A percentile compares a stretch with the other conserved stretches of the same genome.
Conservation (phyloP, 2,888 invertebrate species). For the Eilema griseolum region DNA sequence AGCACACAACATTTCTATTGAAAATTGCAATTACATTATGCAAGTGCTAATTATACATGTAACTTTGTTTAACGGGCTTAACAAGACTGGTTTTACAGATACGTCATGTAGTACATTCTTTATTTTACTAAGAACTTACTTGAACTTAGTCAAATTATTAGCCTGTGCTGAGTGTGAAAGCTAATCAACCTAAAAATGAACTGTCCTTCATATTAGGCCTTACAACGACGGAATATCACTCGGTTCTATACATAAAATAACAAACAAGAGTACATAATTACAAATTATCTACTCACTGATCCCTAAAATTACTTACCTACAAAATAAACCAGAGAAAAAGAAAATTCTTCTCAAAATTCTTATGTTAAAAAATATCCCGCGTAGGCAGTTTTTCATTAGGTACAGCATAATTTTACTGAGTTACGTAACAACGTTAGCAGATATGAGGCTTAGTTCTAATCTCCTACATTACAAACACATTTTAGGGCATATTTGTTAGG, state of each 20-base stretch:
- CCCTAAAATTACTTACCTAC: not conserved
- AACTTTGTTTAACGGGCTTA: no score
- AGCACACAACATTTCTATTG: no score
- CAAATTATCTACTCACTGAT: not conserved
- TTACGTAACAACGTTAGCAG: constrained; percentile 3
- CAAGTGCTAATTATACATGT: no score
- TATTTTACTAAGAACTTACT: no score
- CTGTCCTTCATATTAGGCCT: no score
- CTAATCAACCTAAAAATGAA: no score
- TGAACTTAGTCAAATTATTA: no score
- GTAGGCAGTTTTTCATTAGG: not conserved
- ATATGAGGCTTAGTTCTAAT: constrained; percentile 1
- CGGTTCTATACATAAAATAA: not conserved
- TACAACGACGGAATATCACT: not conserved
- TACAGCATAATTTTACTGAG: not conserved
- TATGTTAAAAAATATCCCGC: not conserved
- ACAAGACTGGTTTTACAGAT: no score
- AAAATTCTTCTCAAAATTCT: not conserved
- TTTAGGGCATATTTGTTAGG: constrained; percentile 20
- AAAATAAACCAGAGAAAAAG: not conserved
- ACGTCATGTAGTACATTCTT: no score
- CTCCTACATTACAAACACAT: constrained; percentile 7
- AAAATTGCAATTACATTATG: no score
- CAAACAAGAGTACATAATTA: not conserved
- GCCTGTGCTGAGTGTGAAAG: no score